Evolutionary conservation across 2,113 vertebrate species (phyloP).

Genomic region (Siniperca knerii): DNA sequence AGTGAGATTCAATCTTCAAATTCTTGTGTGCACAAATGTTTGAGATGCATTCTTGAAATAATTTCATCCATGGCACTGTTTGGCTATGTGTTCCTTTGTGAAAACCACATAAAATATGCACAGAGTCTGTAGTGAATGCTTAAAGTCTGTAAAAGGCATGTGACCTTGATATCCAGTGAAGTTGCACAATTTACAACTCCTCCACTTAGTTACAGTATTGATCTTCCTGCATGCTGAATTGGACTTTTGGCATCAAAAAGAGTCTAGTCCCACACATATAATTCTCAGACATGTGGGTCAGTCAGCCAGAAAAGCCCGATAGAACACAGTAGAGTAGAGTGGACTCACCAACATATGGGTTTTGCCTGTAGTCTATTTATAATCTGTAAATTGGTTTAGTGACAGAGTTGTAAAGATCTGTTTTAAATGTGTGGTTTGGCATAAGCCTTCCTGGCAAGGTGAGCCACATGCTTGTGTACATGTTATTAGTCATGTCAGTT

Average conservation of each 20-base stretch:
- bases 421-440: constrained; percentile 28
- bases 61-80: background rate
- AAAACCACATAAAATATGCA: constrained; percentile 15
- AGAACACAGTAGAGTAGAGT: background rate
- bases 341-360: constrained; percentile 5
- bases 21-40: background rate
- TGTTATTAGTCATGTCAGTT: background rate
- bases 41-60: background rate
- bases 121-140: background rate
- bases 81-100: background rate
- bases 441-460: constrained; percentile 12
- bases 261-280: constrained; percentile 38
- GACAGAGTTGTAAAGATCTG: background rate
- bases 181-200: constrained; percentile 36
- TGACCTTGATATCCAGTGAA: constrained; percentile 42
- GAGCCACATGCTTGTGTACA: background rate
- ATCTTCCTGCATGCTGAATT: constrained; percentile 24
- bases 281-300: constrained; percentile 39
- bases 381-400: constrained; percentile 11
- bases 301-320: constrained; percentile 17
- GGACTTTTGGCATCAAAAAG: constrained; percentile 34
- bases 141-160: constrained; percentile 22
- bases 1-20: background rate
- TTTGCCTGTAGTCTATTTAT: constrained; percentile 22
- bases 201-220: constrained; percentile 41